Base-by-base conservation (phyloP, 2,797 vertebrate species). In the Hydrocynus forskahlii region DNA sequence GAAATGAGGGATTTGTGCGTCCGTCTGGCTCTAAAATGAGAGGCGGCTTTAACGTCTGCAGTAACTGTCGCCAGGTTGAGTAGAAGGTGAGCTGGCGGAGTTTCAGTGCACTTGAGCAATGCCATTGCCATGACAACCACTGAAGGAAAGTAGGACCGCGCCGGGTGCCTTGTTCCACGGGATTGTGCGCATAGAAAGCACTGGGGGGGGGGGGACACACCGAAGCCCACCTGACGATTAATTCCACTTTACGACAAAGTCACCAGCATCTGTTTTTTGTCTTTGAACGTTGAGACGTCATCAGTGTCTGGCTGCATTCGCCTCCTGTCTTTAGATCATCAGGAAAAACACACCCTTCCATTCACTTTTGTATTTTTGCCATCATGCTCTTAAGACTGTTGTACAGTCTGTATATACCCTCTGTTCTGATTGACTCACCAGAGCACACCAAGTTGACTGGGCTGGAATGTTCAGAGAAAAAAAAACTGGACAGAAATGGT, bases 81-180 rank as follows among this genome's bases (percentile, higher is more conserved):
- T 50, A 23, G 38, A 81, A 77, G 79, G 76, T 81, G 73, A 84
- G 81, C 55, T 71, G 77, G 77, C 59, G 81, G 76, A 64, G 66
- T 78, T 88, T 88, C 87, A 82, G 83, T 89, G 81, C 87, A 90
- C 85, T 86, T 88, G 86, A 88, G 90, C 91, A 93, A 91, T 94
- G 90, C 90, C 90, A 89, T 93, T 91, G 85, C 93, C 91, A 94
- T 93, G 92, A 87, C 92, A 92, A 93, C 92, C 87, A 84, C 84
- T 79, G 88, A 86, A 84, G 87, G 90, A 88, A 88, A 88, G 69
- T 83, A 78, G 83, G 86, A 85, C 88, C 80, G 79, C 77, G 86
- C 77, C 35, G 4, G 35, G 90, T 84, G 83, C 84, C 87, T 84
- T 91, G 87, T 88, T 86, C 62, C 40, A 69, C 54, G 43, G 29